Evolutionary conservation across 1,140 invertebrate species (phyloP), one percentile per base, ranked within the genome.

Genomic region (Hylaeus volcanicus): DNA sequence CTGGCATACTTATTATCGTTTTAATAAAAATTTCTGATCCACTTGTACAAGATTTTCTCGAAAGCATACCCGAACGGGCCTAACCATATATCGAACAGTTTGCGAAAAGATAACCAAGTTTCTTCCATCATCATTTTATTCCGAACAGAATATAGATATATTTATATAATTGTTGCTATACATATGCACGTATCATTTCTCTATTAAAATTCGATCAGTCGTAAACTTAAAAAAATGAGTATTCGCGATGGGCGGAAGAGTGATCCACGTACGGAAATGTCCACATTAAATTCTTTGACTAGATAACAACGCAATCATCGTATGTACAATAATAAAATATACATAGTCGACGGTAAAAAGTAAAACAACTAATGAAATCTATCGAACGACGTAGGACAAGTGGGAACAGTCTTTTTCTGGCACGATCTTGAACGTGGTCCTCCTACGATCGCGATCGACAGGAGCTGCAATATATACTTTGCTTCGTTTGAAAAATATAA

Each of bases 111-210:
- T 74, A 65, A 48, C 71, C 26, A 26, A 72, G 41, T 3, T 73
- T 76, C 75, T 8, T 81, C 86, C 60, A 86, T 86, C 56, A 86
- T 66, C 45, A 41, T 82, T 88, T 89, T 89, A 89, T 89, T 89
- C 77, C 63, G 88, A 89, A 89, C 82, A 84, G 71, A 74, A 79
- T 79, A 56, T 75, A 77, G 60, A 45, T 74, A 70, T 65, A 43
- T 79, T 61, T 66, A 76, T 60, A 56, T 83, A 79, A 48, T 48
- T 48, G 45, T 48, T 48, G 45, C 45, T 48, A 48, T 48, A 81
- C 73, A 87, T 79, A 79, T 70, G 65, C 65, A 70, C 63, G 48
- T 56, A 64, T 45, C 45, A 5, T 77, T 26, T 78, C 61, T 78
- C 37, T 74, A 68, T 65, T 56, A 76, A 73, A 63, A 84, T 84